Percentiles rank a stretch among this genome's conserved stretches.
Evolutionary conservation across 2,888 invertebrate genomes (phyloP).

Genomic region (Endomychus coccineus): DNA sequence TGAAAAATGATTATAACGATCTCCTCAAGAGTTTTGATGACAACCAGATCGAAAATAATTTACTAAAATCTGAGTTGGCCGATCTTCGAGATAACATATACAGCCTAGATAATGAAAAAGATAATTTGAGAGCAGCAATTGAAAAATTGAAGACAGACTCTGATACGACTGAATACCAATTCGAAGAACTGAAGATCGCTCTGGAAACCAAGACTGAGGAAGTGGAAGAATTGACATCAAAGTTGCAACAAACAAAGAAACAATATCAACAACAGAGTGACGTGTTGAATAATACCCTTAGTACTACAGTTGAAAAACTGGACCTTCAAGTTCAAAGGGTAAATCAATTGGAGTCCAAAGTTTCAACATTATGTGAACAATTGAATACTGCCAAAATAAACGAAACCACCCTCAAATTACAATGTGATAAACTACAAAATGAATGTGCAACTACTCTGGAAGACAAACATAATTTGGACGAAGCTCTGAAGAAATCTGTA

Average conservation of each 20-base stretch:
- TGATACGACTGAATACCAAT: constrained; percentile 39
- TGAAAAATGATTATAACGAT: no score
- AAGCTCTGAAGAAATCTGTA: constrained; percentile 20
- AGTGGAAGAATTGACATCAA: no score
- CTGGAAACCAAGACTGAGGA: constrained; percentile 43
- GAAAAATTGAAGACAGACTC: constrained; percentile 44
- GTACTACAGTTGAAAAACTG: constrained; percentile 25
- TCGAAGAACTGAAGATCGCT: constrained; percentile 45
- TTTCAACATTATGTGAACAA: constrained; percentile 36
- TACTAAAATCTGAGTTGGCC: constrained; percentile 24
- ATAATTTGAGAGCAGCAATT: constrained; percentile 22
- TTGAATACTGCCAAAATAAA: constrained; percentile 40
- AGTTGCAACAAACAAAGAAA: constrained; percentile 32
- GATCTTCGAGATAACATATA: constrained; percentile 51
- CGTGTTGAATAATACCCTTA: constrained; percentile 28
- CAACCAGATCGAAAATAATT: constrained; percentile 24
- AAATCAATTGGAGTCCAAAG: constrained; percentile 26
- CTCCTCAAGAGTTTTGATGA: no score
- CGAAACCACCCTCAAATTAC: constrained; percentile 36
- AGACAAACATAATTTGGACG: constrained; percentile 26
- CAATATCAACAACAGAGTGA: constrained; percentile 31
- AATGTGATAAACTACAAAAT: constrained; percentile 34
- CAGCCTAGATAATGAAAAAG: constrained; percentile 31
- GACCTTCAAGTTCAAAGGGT: no score
- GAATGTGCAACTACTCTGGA: constrained; percentile 28